Base-by-base conservation (phyloP, 2,888 invertebrate genomes). In the Disparrhopalites patrizii region DNA sequence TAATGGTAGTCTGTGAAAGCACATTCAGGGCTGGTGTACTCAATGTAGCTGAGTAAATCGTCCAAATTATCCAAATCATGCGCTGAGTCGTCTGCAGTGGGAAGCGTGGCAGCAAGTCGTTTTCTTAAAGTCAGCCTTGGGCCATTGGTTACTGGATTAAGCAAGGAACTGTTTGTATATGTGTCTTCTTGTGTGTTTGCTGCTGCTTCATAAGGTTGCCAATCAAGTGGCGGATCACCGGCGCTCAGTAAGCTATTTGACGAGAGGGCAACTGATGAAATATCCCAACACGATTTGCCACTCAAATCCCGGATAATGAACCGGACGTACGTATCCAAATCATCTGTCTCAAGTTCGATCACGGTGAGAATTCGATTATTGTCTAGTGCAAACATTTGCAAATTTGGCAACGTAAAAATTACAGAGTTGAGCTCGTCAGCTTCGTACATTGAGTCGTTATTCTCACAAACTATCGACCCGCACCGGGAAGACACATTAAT, bases 261-360 rank as follows among this genome's bases (percentile, higher is more conserved):
- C 28, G 72, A 70, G 8, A 76, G 79, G 80, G 92, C 92, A 0
- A 97, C 82, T 67, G 94, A 90, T 0, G 93, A 91, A 40, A 92
- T 92, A 80, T 97, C 96, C 96, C 97, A 97, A 76, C 93, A 92
- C 57, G 92, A 91, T 81, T 96, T 97, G 56, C 97, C 96, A 31
- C 91, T 89, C 63, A 95, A 83, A 81, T 96, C 95, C 8, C 97
- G 84, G 68, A 96, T 81, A 15, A 97, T 81, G 25, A 96, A 87
- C 36, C 97, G 84, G 63, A 92, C 91, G 83, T 90, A 89, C 25
- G 88, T 88, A 0, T 88, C 88, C 0, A 92, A 90, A 70, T 88
- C 82, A 75, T 92, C 88, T 36, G 91, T 87, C 1, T 94, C 93
- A 72, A 97, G 81, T 79, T 97, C 95, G 13, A 96, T 86, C 68